Evolutionary conservation across 2,888 invertebrate genomes (phyloP), one percentile per base, ranked within the genome.

Genomic region (Drosophila cyrtoloma): DNA sequence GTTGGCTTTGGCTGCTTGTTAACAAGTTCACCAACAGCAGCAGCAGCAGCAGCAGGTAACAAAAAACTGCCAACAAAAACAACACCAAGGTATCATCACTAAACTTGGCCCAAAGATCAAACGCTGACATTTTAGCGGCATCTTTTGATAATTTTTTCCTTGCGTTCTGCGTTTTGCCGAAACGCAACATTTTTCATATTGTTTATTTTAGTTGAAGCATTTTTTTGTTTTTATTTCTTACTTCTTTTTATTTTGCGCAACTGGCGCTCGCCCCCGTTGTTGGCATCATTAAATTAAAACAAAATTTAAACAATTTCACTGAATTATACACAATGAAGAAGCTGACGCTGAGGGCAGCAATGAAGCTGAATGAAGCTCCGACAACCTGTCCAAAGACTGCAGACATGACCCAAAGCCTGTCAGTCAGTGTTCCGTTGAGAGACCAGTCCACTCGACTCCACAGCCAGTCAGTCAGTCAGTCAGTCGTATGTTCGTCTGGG

Each of bases 261-360:
- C 86, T 90, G 85, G 85, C 88, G 86, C 86, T 81, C 78, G 62
- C 81, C 74, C 68, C 86, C 73, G 83, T 63, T 74, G 84, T 71
- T 88, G 88, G 78, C 87, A 83, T 89, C 91, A 89, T 89, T 89
- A 91, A 89, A 89, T 89, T 91, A 89, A 91, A 91, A 86, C 88
- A 88, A 89, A 89, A 89, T 90, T 91, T 88, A 89, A 89, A 90
- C 88, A 89, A 91, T 89, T 89, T 86, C 90, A 89, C 86, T 89
- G 86, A 86, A 86, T 86, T 89, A 86, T 86, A 86, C 90, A 89
- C 83, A 82, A 73, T 73, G 72, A 84, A 79, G 86, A 73, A 71
- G 82, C 77, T 77, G 79, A 60, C 55, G 72, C 60, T 62, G 52
- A 55, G 67, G 64, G 75, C 58, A 28, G 67, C 63, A 64, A 75